Percentiles rank a stretch among this genome's conserved stretches.
These are phyloP conservation scores for Margaritifera margaritifera DNA, from an alignment of 2,888 invertebrate species.

Conservation along the genomic window DNA sequence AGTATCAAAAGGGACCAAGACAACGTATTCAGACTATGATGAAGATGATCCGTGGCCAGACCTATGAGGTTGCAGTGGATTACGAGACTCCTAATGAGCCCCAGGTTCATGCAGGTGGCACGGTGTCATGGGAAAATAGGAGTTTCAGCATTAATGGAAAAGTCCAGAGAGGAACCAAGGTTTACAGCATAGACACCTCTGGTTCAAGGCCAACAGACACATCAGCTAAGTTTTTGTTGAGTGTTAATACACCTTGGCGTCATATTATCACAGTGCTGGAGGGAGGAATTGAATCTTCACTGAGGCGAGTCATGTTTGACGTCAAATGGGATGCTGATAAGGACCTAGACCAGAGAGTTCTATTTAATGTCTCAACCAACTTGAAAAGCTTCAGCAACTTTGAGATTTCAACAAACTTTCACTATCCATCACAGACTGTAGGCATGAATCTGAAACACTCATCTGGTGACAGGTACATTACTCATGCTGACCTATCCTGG, in stretches of 20 bases:
- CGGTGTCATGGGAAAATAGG: conserved; percentile 19
- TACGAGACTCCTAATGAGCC: conserved; percentile 26
- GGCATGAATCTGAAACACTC: conserved; percentile 34
- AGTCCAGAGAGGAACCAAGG: conserved; percentile 21
- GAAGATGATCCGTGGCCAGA: conserved; percentile 26
- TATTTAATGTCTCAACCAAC: conserved; percentile 31
- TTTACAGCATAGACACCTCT: conserved; percentile 23
- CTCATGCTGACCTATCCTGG: conserved; percentile 47
- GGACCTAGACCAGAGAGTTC: conserved; percentile 35
- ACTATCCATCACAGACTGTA: conserved; percentile 38
- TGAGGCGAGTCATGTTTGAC: conserved; percentile 34
- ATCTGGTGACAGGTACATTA: conserved; percentile 28
- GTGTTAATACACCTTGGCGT: conserved; percentile 37
- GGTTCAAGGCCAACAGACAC: conserved; percentile 14
- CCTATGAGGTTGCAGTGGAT: conserved; percentile 30
- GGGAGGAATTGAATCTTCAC: conserved; percentile 15
- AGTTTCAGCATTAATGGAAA: conserved; percentile 23
- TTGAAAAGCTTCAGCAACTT: conserved; percentile 35
- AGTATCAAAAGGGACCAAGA: conserved; percentile 33
- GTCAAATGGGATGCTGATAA: conserved; percentile 54
- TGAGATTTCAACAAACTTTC: conserved; percentile 28
- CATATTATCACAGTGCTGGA: conserved; percentile 32
- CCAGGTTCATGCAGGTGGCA: conserved; percentile 20
- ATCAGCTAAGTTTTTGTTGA: conserved; percentile 17
- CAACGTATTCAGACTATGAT: conserved; percentile 28